A percentile compares a stretch with the other conserved stretches of the same genome.
Evolutionary conservation across 2,113 vertebrate genomes (phyloP).

Genomic region (Microtus pennsylvanicus): DNA sequence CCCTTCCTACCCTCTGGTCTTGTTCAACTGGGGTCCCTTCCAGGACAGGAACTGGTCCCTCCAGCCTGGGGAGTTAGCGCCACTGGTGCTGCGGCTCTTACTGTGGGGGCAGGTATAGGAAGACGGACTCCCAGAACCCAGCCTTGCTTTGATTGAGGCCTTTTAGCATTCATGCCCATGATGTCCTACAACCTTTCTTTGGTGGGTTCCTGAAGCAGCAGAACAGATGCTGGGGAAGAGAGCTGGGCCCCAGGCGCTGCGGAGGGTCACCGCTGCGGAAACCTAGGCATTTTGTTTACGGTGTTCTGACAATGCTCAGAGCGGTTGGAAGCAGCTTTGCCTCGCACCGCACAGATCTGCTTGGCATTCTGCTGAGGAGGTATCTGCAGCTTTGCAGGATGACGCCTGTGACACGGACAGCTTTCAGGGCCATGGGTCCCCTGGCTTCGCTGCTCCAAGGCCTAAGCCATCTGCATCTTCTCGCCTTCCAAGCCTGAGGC

Average conservation of each 20-base stretch:
- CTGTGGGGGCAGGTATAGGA: not conserved
- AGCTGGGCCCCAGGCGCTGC: not conserved
- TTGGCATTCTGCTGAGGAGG: constrained; percentile 75
- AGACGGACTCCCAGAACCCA: fast-evolving
- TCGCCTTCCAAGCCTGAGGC: constrained; percentile 64
- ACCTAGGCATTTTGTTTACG: constrained; percentile 57
- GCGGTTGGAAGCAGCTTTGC: constrained; percentile 48
- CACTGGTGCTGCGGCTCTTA: fast-evolving
- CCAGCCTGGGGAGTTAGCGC: not conserved
- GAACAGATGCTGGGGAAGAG: constrained; percentile 62
- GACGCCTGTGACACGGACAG: constrained; percentile 77
- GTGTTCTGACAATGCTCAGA: constrained; percentile 45
- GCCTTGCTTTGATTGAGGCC: not conserved
- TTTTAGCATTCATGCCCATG: constrained; percentile 2
- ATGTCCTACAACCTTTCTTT: not conserved
- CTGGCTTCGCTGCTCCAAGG: constrained; percentile 61
- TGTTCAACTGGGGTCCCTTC: not conserved
- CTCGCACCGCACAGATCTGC: not conserved
- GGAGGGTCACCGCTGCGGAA: not conserved
- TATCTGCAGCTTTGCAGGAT: constrained; percentile 60
- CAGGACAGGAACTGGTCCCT: not conserved
- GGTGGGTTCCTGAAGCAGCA: not conserved
- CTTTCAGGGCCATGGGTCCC: constrained; percentile 60
- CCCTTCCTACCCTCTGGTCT: not conserved
- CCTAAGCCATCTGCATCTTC: constrained; percentile 76